phyloP scores from a whole-genome alignment of 2,888 invertebrate species.

The Hemicrepidius hirtus region DNA sequence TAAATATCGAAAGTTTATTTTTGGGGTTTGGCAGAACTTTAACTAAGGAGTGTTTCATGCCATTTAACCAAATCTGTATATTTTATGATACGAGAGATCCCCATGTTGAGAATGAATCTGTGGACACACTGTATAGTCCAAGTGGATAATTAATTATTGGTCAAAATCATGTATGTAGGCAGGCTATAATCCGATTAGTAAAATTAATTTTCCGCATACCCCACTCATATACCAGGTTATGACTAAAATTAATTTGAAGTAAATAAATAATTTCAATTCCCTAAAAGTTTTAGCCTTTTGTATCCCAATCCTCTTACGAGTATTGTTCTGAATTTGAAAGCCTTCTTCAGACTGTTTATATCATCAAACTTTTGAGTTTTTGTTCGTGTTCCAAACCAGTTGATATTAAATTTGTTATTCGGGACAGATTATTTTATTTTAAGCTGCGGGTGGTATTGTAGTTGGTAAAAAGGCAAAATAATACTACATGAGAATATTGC shows the following conservation, averaged over 20 bases:
- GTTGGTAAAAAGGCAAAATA: neutral
- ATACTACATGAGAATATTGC: neutral
- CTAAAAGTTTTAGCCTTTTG: neutral
- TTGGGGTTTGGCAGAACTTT: too few species aligned
- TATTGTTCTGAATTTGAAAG: neutral
- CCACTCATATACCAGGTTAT: neutral
- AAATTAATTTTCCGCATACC: slow-evolving; percentile 1
- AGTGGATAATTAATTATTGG: neutral
- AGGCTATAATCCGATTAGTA: neutral
- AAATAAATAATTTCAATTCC: neutral
- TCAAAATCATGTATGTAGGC: neutral
- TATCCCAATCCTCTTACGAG: neutral
- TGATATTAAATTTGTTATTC: neutral
- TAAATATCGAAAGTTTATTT: too few species aligned
- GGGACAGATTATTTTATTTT: neutral
- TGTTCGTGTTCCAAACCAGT: neutral
- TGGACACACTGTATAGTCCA: too few species aligned
- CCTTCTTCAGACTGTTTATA: too few species aligned
- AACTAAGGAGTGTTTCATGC: too few species aligned
- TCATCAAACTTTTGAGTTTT: too few species aligned
- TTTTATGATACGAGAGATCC: too few species aligned
- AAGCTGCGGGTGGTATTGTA: neutral
- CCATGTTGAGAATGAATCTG: too few species aligned
- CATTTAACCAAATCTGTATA: too few species aligned
- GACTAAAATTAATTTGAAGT: neutral